Percentiles rank a stretch among this genome's conserved stretches.
Evolutionary conservation across 2,888 invertebrate genomes (phyloP).

Genomic region (Drosophila niveifrons): DNA sequence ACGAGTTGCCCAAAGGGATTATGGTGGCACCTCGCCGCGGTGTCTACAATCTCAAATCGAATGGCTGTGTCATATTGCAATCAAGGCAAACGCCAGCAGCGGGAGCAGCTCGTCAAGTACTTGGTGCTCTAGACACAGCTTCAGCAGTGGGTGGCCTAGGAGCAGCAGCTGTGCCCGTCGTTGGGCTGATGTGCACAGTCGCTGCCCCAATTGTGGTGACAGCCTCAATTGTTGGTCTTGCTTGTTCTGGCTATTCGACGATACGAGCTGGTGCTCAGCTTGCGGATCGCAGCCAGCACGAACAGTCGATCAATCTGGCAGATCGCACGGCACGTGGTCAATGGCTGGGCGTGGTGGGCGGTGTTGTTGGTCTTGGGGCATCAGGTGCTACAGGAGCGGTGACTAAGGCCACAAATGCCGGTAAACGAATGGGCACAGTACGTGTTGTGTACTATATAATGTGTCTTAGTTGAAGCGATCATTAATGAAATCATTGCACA

Average conservation of each 20-base stretch:
- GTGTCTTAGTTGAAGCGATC: too few relatives aligned
- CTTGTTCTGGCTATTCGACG: conserved; percentile 71
- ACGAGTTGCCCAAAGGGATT: conserved; percentile 85
- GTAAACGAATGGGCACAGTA: conserved; percentile 76
- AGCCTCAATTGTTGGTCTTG: conserved; percentile 52
- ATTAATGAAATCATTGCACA: neutral
- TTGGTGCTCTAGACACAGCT: conserved; percentile 60
- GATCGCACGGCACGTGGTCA: conserved; percentile 75
- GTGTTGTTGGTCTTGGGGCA: conserved; percentile 75
- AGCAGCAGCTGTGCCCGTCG: conserved; percentile 66
- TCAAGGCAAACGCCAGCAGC: conserved; percentile 74
- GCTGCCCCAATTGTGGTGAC: conserved; percentile 72
- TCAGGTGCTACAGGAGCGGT: conserved; percentile 72
- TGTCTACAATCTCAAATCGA: conserved; percentile 68
- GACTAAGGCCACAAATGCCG: conserved; percentile 69
- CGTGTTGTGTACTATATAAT: conserved; percentile 17
- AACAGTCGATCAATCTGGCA: conserved; percentile 77
- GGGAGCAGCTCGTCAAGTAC: conserved; percentile 23
- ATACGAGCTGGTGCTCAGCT: conserved; percentile 71
- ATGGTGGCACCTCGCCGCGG: conserved; percentile 86
- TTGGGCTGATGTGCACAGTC: conserved; percentile 58
- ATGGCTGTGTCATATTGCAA: conserved; percentile 62
- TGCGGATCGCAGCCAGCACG: conserved; percentile 76
- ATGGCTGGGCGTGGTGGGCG: conserved; percentile 77
- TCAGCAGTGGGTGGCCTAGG: conserved; percentile 65